These are phyloP conservation scores for Steinernema scapterisci DNA, from an alignment of 2,888 invertebrate genomes.

Conservation along the genomic window DNA sequence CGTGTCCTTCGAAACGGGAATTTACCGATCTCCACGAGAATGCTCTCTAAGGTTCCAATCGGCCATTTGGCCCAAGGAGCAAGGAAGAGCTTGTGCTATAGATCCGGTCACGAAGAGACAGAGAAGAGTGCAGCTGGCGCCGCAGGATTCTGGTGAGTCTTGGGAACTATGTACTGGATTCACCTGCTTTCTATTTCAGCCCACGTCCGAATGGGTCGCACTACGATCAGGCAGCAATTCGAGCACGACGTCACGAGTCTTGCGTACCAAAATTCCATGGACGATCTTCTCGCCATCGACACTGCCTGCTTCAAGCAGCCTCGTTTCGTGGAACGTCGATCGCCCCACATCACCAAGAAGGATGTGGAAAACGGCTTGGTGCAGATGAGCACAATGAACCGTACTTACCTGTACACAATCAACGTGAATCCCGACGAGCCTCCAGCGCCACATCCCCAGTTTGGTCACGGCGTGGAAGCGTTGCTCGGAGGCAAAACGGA, in stretches of 20 bases:
- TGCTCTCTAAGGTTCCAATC: conserved; percentile 10
- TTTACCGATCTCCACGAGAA: not conserved
- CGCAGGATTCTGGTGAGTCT: not conserved
- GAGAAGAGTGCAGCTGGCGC: not conserved
- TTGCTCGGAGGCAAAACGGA: conserved; percentile 8
- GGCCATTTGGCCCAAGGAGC: conserved; percentile 21
- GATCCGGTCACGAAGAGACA: conserved; percentile 1
- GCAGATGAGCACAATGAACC: not conserved
- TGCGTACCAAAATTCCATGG: not conserved
- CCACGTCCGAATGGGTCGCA: conserved; percentile 7
- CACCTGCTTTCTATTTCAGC: not conserved
- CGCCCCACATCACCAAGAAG: not conserved
- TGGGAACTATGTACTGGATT: not conserved
- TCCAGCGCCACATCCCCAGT: not conserved
- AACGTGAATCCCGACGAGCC: not conserved
- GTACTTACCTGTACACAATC: not conserved
- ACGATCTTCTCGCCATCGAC: too few species aligned
- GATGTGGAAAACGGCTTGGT: not conserved
- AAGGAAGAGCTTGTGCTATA: not conserved
- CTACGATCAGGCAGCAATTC: not conserved
- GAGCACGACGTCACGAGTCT: not conserved
- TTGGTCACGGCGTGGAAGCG: not conserved
- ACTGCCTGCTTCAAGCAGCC: too few species aligned
- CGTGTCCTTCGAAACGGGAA: conserved; percentile 11
- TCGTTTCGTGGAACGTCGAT: too few species aligned